Percentiles rank a stretch among this genome's conserved stretches.
Conservation (phyloP, 2,888 invertebrate genomes). For the Papilio demoleus region DNA sequence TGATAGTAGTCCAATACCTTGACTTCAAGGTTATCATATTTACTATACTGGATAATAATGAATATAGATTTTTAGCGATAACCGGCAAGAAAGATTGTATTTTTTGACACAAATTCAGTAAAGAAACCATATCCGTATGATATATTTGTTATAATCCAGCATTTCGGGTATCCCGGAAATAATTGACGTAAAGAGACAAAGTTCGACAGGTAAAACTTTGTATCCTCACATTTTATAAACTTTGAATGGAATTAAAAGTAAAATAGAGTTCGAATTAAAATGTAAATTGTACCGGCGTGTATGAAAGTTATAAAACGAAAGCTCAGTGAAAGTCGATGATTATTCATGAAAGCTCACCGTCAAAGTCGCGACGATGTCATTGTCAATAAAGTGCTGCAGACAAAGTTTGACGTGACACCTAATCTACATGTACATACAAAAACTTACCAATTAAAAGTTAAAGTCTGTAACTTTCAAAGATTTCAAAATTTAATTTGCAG, state of each 20-base stretch:
- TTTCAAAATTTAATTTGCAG: neutral
- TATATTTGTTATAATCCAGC: too few species aligned
- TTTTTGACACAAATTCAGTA: too few species aligned
- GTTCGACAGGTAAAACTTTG: neutral
- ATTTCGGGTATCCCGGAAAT: too few species aligned
- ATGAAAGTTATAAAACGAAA: slow-evolving; percentile 26
- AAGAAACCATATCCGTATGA: too few species aligned
- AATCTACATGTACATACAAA: neutral
- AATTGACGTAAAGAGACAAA: neutral
- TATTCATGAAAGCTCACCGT: slow-evolving; percentile 29
- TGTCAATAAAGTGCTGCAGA: slow-evolving; percentile 7
- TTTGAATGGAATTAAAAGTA: neutral
- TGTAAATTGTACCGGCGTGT: slow-evolving; percentile 10
- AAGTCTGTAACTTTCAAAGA: neutral
- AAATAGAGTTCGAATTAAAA: slow-evolving; percentile 7
- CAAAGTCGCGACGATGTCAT: slow-evolving; percentile 22
- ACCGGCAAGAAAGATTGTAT: too few species aligned
- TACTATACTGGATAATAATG: too few species aligned
- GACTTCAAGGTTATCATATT: too few species aligned
- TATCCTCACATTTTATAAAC: neutral
- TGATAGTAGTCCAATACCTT: too few species aligned
- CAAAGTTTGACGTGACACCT: neutral
- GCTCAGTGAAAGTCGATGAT: slow-evolving; percentile 21
- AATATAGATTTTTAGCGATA: too few species aligned
- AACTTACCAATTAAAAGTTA: slow-evolving; percentile 9